Evolutionary conservation across 2,113 vertebrate species (phyloP).

Genomic region (Nibea albiflora): DNA sequence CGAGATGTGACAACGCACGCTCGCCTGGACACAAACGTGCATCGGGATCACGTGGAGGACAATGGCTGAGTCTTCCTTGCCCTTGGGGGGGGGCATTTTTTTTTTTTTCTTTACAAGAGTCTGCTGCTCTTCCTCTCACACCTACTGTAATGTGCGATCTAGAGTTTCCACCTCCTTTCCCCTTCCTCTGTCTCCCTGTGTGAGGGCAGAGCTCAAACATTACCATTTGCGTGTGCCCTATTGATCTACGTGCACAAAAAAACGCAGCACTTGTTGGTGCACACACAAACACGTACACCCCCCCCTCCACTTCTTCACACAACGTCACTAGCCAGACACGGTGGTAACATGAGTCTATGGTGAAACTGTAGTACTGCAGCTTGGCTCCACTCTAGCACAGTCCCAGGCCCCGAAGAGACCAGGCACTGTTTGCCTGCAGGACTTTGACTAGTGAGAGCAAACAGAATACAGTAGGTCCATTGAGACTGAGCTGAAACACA

Average conservation of each 20-base stretch:
- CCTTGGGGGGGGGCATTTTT: background rate
- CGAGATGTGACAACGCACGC: conserved; percentile 22
- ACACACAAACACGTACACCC: conserved; percentile 19
- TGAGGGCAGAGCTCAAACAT: conserved; percentile 17
- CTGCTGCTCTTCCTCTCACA: conserved; percentile 54
- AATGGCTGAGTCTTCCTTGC: background rate
- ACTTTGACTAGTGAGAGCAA: conserved; percentile 71
- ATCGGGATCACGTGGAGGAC: conserved; percentile 3
- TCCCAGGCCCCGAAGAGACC: conserved; percentile 58
- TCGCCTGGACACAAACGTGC: conserved; percentile 14
- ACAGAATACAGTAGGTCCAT: conserved; percentile 73
- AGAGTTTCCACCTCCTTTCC: conserved; percentile 10
- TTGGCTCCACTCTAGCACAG: conserved; percentile 29
- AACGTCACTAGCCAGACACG: conserved; percentile 49
- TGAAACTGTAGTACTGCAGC: conserved; percentile 66
- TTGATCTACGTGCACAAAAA: background rate
- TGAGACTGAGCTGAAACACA: conserved; percentile 67
- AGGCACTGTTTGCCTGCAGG: conserved; percentile 71
- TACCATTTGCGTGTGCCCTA: conserved; percentile 15
- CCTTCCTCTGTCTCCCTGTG: background rate
- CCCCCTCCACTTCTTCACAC: conserved; percentile 5
- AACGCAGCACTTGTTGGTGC: background rate
- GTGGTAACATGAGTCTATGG: conserved; percentile 63
- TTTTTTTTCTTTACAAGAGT: conserved; percentile 30
- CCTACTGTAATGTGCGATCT: conserved; percentile 31